Evolutionary conservation across 2,113 vertebrate species (phyloP).

Genomic region (Camarhynchus parvulus): DNA sequence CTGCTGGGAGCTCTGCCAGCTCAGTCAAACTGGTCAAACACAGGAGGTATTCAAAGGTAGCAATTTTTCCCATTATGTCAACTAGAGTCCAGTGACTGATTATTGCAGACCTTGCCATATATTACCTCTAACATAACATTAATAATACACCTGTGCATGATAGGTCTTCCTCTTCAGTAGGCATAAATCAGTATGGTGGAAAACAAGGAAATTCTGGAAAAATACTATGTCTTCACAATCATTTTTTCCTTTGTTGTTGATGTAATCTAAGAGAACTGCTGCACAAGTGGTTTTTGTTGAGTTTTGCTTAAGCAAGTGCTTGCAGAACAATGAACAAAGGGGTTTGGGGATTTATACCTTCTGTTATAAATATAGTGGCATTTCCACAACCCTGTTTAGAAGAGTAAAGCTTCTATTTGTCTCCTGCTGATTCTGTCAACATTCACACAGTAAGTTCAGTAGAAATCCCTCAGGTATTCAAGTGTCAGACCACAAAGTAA

Average conservation of each 20-base stretch:
- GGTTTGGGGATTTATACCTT: conserved; percentile 26
- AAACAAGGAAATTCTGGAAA: neutral
- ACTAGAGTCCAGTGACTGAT: neutral
- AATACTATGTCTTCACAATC: neutral
- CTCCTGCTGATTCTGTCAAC: conserved; percentile 62
- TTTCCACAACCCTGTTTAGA: conserved; percentile 59
- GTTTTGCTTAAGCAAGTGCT: conserved; percentile 20
- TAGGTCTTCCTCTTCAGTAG: neutral
- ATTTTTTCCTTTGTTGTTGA: conserved; percentile 1
- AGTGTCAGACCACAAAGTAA: conserved; percentile 46
- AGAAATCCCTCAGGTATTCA: conserved; percentile 56
- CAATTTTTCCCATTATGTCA: neutral
- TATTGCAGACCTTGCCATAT: neutral
- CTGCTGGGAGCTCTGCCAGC: neutral
- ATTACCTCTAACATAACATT: neutral
- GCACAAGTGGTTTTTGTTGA: neutral
- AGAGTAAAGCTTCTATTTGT: conserved; percentile 64
- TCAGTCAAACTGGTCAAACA: neutral
- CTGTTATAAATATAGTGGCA: conserved; percentile 24
- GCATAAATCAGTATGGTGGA: neutral
- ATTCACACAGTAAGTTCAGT: conserved; percentile 29
- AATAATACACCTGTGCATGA: neutral
- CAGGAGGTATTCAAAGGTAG: neutral
- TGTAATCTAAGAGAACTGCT: conserved; percentile 12
- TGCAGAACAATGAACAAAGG: conserved; percentile 42